These are phyloP conservation scores for Apis cerana DNA, from an alignment of 1,140 invertebrate species.

Conservation along the genomic window DNA sequence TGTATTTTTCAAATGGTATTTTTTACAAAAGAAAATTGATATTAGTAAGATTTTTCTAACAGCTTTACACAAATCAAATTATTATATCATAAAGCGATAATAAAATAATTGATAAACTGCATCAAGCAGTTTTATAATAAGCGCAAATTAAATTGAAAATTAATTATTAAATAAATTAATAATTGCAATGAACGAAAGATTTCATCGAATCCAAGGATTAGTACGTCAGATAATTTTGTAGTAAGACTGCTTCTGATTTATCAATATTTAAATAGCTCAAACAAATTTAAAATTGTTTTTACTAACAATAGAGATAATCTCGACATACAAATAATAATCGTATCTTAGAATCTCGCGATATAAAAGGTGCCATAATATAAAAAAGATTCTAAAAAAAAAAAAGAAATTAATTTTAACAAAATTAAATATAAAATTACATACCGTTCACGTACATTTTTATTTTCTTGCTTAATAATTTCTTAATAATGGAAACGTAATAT, in stretches of 20 bases:
- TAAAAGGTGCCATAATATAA: slow-evolving; percentile 27
- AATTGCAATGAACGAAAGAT: neutral
- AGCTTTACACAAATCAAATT: neutral
- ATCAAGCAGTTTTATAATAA: neutral
- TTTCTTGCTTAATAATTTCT: neutral
- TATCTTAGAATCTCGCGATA: neutral
- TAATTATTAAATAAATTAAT: no score
- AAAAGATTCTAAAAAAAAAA: neutral
- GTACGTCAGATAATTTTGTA: neutral
- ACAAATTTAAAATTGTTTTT: neutral
- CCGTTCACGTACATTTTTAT: neutral
- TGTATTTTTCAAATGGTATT: neutral
- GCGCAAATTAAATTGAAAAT: neutral
- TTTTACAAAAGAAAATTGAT: neutral
- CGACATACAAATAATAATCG: neutral
- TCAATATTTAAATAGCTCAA: neutral
- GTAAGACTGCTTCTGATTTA: neutral
- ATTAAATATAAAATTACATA: neutral
- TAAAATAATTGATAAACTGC: neutral
- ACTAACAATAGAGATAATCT: no score
- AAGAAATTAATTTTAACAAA: neutral
- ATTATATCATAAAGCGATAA: neutral
- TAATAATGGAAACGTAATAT: no score
- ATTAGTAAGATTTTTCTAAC: neutral
- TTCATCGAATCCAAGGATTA: neutral